Percentiles rank a stretch among this genome's conserved stretches.
These are phyloP conservation scores for Margarornis squamiger DNA, from an alignment of 2,797 vertebrate species.

Conservation along the genomic window DNA sequence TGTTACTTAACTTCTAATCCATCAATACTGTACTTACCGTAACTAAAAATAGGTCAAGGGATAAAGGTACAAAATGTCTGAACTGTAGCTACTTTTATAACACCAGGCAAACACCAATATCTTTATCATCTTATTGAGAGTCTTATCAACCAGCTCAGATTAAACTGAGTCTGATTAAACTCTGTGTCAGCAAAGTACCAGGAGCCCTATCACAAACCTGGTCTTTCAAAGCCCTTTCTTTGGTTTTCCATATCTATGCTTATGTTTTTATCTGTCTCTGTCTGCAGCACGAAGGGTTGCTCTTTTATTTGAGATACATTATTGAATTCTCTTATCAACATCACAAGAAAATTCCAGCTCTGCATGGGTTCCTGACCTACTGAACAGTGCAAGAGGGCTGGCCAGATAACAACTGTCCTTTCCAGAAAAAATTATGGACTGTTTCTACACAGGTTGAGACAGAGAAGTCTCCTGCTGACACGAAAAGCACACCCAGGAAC, in stretches of 20 bases:
- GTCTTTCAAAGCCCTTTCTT: not conserved
- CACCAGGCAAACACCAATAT: not conserved
- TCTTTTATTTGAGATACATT: not conserved
- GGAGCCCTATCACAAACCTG: not conserved
- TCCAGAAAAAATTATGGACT: not conserved
- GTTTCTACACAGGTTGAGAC: not conserved
- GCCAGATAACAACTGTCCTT: accelerated
- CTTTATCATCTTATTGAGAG: not conserved
- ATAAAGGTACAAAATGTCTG: not conserved
- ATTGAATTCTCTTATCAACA: not conserved
- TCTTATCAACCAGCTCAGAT: not conserved
- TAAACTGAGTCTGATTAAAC: not conserved
- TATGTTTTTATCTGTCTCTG: not conserved
- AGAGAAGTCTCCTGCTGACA: not conserved
- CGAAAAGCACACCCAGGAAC: accelerated
- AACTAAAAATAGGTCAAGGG: not conserved
- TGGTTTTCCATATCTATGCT: not conserved
- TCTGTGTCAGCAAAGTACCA: not conserved
- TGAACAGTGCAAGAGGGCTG: not conserved
- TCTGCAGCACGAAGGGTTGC: not conserved
- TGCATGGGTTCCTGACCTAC: not conserved
- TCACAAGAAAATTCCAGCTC: not conserved
- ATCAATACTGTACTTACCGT: not conserved
- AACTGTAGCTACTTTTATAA: not conserved
- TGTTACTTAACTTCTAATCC: not conserved